phyloP scores from a whole-genome alignment of 2,113 vertebrate genomes.

The Neoarius graeffei region DNA sequence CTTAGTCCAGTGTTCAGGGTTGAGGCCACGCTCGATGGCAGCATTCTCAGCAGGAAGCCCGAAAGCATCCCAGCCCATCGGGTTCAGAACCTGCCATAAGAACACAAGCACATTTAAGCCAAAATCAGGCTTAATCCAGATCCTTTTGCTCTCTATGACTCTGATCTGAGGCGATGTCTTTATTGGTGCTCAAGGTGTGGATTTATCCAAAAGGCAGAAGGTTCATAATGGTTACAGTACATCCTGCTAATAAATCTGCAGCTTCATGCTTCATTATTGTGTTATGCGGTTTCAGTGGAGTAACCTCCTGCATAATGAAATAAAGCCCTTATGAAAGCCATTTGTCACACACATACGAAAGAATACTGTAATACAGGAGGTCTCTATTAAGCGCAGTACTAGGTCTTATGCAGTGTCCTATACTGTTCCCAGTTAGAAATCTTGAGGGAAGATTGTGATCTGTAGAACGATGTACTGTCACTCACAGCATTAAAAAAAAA shows the following conservation, averaged over 20 bases:
- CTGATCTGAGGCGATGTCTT: neutral
- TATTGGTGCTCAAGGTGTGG: neutral
- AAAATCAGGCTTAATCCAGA: neutral
- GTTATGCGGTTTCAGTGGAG: neutral
- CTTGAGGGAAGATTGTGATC: neutral
- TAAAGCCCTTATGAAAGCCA: neutral
- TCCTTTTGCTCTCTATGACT: neutral
- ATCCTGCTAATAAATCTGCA: constrained; percentile 12
- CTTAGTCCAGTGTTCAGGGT: constrained; percentile 90
- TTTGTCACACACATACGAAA: neutral
- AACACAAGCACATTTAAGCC: neutral
- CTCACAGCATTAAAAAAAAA: neutral
- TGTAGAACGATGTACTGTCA: neutral
- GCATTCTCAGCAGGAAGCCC: constrained; percentile 97
- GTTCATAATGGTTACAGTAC: neutral
- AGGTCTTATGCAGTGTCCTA: neutral
- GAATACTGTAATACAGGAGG: neutral
- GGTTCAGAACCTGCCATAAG: constrained; percentile 85
- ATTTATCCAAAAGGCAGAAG: neutral
- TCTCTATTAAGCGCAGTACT: neutral
- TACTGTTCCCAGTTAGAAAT: neutral
- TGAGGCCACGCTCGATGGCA: constrained; percentile 85
- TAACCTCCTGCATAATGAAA: neutral
- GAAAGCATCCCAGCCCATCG: constrained; percentile 98
- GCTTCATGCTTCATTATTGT: neutral